These are phyloP conservation scores for Pseudorhombus dupliciocellatus DNA, from an alignment of 2,113 vertebrate genomes.

Conservation along the genomic window DNA sequence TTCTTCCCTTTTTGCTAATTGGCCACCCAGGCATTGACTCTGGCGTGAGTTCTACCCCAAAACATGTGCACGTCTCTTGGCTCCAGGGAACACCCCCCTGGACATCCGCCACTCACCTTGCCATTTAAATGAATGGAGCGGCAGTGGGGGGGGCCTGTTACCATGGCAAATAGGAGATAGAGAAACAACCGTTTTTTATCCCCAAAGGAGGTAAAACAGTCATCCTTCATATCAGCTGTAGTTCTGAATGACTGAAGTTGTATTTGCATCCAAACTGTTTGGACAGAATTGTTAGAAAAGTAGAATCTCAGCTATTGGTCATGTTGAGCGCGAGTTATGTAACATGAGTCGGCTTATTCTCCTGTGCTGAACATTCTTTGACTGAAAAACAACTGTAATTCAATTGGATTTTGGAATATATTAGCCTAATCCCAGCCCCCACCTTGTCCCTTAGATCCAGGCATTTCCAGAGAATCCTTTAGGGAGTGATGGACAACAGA, in stretches of 20 bases:
- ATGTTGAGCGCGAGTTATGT: not conserved
- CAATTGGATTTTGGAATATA: not conserved
- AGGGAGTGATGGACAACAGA: constrained; percentile 57
- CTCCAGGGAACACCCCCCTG: constrained; percentile 44
- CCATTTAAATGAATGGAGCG: constrained; percentile 43
- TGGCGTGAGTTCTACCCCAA: constrained; percentile 64
- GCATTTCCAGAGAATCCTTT: constrained; percentile 26
- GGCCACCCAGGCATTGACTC: constrained; percentile 84
- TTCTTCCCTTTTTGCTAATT: constrained; percentile 82
- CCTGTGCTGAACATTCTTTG: not conserved
- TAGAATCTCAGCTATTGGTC: not conserved
- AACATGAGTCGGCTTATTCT: not conserved
- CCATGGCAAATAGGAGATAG: constrained; percentile 53
- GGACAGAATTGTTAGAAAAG: not conserved
- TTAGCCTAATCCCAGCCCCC: not conserved
- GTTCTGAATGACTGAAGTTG: constrained; percentile 7
- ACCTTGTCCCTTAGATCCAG: constrained; percentile 28
- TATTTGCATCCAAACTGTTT: not conserved
- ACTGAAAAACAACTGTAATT: not conserved
- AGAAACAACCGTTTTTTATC: constrained; percentile 24
- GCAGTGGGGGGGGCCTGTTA: not conserved
- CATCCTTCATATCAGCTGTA: constrained; percentile 9
- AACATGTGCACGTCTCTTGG: constrained; percentile 64
- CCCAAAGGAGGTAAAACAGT: constrained; percentile 23
- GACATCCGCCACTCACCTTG: constrained; percentile 68